phyloP scores from a whole-genome alignment of 1,140 invertebrate species.

The Melipona quadrifasciata region DNA sequence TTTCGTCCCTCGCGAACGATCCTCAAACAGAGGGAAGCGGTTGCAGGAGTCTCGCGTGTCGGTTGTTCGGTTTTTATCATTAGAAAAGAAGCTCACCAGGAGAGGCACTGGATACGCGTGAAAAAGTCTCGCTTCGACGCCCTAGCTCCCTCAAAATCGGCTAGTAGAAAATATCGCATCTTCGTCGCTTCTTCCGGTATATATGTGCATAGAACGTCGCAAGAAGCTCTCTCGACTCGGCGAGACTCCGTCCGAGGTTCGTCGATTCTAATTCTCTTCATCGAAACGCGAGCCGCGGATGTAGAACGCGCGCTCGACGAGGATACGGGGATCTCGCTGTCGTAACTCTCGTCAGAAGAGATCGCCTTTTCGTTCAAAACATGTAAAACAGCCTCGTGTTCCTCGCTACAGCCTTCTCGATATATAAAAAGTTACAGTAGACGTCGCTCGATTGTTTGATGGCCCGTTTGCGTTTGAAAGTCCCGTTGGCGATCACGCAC shows the following conservation, averaged over 20 bases:
- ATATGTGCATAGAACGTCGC: not conserved
- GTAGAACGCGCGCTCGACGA: not conserved
- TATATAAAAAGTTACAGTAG: conserved; percentile 47
- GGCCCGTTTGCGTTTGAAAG: conserved; percentile 41
- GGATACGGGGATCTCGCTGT: not conserved
- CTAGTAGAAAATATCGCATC: conserved; percentile 59
- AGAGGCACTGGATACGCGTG: conserved; percentile 35
- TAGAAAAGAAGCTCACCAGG: conserved; percentile 18
- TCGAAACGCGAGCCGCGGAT: no score
- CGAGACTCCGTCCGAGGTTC: not conserved
- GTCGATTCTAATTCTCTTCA: no score
- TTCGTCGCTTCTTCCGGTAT: not conserved
- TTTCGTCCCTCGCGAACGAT: not conserved
- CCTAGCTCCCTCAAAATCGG: conserved; percentile 42
- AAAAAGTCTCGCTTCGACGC: conserved; percentile 11
- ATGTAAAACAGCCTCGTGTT: not conserved
- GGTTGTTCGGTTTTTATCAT: not conserved
- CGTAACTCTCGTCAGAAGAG: not conserved
- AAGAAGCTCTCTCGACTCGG: conserved; percentile 18
- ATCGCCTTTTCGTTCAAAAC: no score
- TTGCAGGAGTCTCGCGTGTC: conserved; percentile 25
- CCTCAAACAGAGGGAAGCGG: not conserved
- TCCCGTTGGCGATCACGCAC: conserved; percentile 45
- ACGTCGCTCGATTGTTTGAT: conserved; percentile 13
- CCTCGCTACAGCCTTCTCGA: conserved; percentile 21